These are phyloP conservation scores for Sebastes itinus DNA, from an alignment of 2,797 vertebrate genomes.

Conservation along the genomic window DNA sequence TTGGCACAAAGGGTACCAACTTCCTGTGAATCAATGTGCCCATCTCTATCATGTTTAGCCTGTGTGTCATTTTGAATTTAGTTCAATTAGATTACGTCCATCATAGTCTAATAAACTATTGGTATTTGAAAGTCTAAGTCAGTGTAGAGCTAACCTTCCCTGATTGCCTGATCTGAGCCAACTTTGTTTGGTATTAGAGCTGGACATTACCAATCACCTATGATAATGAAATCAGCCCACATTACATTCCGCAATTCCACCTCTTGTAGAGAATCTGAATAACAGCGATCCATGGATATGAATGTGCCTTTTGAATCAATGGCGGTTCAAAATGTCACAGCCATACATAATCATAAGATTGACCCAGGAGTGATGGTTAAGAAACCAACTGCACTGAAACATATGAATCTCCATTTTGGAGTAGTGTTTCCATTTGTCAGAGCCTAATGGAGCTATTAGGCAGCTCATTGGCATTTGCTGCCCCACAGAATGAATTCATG, in stretches of 20 bases:
- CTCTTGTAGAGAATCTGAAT: slow-evolving; percentile 56
- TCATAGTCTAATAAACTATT: slow-evolving; percentile 35
- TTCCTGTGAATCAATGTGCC: neutral
- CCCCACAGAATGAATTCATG: slow-evolving; percentile 67
- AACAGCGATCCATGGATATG: slow-evolving; percentile 63
- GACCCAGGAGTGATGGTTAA: slow-evolving; percentile 62
- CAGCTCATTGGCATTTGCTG: slow-evolving; percentile 75
- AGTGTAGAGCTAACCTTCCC: slow-evolving; percentile 41
- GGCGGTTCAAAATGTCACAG: slow-evolving; percentile 73
- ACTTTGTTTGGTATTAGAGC: slow-evolving; percentile 47
- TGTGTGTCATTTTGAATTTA: slow-evolving; percentile 24
- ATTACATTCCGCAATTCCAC: slow-evolving; percentile 61
- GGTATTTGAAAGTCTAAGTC: slow-evolving; percentile 46
- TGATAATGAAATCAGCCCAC: slow-evolving; percentile 68
- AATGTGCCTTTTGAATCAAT: slow-evolving; percentile 73
- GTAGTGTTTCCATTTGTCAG: slow-evolving; percentile 76
- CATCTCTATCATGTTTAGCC: neutral
- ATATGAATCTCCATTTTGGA: slow-evolving; percentile 74
- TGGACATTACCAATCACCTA: slow-evolving; percentile 57
- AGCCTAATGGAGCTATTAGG: slow-evolving; percentile 74
- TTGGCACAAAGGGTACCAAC: neutral
- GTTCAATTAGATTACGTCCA: slow-evolving; percentile 23
- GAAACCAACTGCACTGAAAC: slow-evolving; percentile 62
- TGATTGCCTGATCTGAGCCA: slow-evolving; percentile 53
- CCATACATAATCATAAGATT: slow-evolving; percentile 74